Evolutionary conservation across 2,797 vertebrate genomes (phyloP).

Genomic region (Danio kyathit): DNA sequence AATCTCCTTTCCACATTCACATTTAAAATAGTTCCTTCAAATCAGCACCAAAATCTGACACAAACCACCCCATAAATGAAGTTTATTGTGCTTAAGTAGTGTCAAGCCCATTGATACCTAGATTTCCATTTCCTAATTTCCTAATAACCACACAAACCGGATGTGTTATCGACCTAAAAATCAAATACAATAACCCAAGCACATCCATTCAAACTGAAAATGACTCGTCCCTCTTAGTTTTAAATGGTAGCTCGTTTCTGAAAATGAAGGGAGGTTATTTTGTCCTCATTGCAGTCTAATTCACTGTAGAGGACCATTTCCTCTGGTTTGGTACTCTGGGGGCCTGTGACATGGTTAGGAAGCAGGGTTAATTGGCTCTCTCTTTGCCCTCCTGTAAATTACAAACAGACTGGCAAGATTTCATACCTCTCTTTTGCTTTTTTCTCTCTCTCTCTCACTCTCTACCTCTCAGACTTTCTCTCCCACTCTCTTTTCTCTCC

Average conservation of each 20-base stretch:
- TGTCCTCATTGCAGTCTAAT: conserved; percentile 39
- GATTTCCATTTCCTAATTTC: conserved; percentile 6
- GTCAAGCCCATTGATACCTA: background rate
- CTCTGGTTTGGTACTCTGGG: conserved; percentile 53
- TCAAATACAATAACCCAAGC: background rate
- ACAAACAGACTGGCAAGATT: conserved; percentile 50
- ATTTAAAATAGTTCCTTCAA: too few relatives aligned
- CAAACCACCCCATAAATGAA: too few relatives aligned
- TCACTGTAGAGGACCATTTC: conserved; percentile 40
- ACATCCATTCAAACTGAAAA: background rate
- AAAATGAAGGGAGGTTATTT: conserved; percentile 16
- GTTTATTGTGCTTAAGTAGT: too few relatives aligned
- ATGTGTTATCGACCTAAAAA: background rate
- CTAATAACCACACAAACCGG: background rate
- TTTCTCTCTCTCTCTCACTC: background rate
- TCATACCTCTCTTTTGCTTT: conserved; percentile 29
- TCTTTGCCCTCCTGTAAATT: conserved; percentile 59
- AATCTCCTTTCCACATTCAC: too few relatives aligned
- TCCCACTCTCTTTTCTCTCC: conserved; percentile 2
- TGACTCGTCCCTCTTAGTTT: background rate
- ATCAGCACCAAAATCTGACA: too few relatives aligned
- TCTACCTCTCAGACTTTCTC: background rate
- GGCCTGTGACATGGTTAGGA: conserved; percentile 58
- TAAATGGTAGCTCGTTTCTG: background rate
- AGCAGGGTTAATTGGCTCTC: conserved; percentile 64